phyloP scores from a whole-genome alignment of 30 jellyfish, hydroid and myxozoan genomes.

The Turritopsis rubra region DNA sequence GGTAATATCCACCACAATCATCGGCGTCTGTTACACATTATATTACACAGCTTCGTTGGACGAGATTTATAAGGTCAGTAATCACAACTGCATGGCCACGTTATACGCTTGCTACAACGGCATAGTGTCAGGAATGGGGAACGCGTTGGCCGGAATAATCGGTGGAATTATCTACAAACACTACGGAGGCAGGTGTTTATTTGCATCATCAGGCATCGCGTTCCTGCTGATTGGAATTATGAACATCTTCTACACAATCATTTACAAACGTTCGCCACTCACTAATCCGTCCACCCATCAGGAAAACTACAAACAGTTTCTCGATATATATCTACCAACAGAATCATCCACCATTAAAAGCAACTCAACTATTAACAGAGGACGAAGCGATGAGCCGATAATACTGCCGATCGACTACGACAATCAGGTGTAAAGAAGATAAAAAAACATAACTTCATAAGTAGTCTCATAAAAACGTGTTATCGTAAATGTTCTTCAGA shows the following conservation, averaged over 20 bases:
- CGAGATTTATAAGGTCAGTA: slow-evolving; percentile 24
- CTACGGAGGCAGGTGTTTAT: slow-evolving; percentile 20
- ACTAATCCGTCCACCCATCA: background rate
- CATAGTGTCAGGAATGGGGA: slow-evolving; percentile 16
- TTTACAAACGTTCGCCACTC: slow-evolving; percentile 9
- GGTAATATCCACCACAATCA: background rate
- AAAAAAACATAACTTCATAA: background rate
- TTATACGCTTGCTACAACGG: slow-evolving; percentile 30
- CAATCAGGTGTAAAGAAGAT: background rate
- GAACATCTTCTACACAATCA: slow-evolving; percentile 10
- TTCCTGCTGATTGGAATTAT: background rate
- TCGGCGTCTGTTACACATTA: slow-evolving; percentile 18
- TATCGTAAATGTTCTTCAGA: background rate
- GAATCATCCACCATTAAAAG: background rate
- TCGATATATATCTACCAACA: background rate
- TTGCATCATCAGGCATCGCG: background rate
- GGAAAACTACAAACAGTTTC: slow-evolving; percentile 8
- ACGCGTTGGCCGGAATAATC: slow-evolving; percentile 20
- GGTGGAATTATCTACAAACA: slow-evolving; percentile 28
- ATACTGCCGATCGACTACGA: background rate
- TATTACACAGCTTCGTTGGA: slow-evolving; percentile 21
- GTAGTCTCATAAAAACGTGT: no score
- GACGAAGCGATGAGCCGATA: slow-evolving; percentile 20
- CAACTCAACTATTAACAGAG: background rate
- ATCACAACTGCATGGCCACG: slow-evolving; percentile 20